Conservation (phyloP, 2,888 invertebrate genomes). For the Dyspetes luteomarginatus region DNA sequence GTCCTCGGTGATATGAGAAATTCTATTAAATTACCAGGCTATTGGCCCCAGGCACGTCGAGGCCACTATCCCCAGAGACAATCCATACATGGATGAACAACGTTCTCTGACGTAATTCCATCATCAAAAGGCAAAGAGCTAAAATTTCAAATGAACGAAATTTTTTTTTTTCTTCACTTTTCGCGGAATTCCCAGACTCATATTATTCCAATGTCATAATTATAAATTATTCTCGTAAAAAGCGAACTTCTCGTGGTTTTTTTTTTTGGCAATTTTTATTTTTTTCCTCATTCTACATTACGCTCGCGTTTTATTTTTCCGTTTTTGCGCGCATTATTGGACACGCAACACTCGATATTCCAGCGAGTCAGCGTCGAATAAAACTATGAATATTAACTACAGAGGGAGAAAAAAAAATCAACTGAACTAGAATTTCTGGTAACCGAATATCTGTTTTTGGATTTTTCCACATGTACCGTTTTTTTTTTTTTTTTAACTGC, state of each 20-base stretch:
- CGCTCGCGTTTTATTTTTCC: not conserved
- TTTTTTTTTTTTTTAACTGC: not conserved
- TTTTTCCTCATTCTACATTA: not conserved
- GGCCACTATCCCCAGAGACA: conserved; percentile 29
- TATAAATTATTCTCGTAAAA: not conserved
- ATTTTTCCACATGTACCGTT: not conserved
- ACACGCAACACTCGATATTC: conserved; percentile 25
- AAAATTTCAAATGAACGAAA: conserved; percentile 1
- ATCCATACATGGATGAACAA: not conserved
- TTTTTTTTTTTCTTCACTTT: not conserved
- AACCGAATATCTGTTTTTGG: not conserved
- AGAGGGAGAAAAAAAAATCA: not conserved
- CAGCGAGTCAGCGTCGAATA: not conserved
- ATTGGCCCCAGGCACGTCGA: conserved; percentile 43
- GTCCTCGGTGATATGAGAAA: conserved; percentile 10
- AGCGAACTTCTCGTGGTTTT: not conserved
- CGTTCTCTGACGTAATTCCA: conserved; percentile 8
- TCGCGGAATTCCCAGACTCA: not conserved
- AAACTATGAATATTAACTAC: conserved; percentile 10
- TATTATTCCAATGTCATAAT: not conserved
- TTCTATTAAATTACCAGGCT: conserved; percentile 58
- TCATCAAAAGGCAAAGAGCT: conserved; percentile 19
- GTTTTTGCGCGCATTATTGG: not conserved
- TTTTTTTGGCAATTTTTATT: not conserved
- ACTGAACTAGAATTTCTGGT: not conserved